These are phyloP conservation scores for Myzus persicae DNA, from an alignment of 1,140 invertebrate genomes.

Conservation along the genomic window DNA sequence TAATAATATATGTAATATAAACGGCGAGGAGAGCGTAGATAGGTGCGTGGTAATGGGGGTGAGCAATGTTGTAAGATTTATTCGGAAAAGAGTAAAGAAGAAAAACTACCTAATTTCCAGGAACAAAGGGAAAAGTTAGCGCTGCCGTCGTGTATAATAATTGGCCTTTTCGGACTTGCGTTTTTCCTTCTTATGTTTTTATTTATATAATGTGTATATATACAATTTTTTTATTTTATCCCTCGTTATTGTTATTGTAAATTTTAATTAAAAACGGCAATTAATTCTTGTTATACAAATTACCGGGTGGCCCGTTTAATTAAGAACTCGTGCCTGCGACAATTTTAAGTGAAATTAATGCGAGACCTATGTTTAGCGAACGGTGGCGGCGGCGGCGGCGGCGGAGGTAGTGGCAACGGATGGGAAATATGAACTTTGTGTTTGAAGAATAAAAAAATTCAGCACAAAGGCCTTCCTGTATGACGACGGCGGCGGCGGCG, in stretches of 20 bases:
- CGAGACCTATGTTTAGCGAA: conserved; percentile 40
- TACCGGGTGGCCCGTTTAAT: conserved; percentile 57
- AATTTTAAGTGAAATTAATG: conserved; percentile 59
- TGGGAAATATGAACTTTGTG: conserved; percentile 37
- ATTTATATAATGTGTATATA: neutral
- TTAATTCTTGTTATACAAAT: conserved; percentile 58
- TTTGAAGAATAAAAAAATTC: conserved; percentile 20
- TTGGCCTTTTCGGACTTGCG: conserved; percentile 49
- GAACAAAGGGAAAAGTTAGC: conserved; percentile 41
- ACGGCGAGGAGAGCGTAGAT: neutral
- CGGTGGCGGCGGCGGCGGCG: neutral
- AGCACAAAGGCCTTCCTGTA: neutral
- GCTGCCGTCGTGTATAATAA: conserved; percentile 28
- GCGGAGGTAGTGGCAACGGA: neutral
- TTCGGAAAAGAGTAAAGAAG: conserved; percentile 30
- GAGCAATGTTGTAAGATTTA: conserved; percentile 2
- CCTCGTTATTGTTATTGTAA: conserved; percentile 55
- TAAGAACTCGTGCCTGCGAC: conserved; percentile 55
- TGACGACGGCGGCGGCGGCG: neutral
- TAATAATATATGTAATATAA: conserved; percentile 3
- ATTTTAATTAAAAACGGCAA: conserved; percentile 58
- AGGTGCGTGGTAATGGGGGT: neutral
- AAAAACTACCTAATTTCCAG: conserved; percentile 38
- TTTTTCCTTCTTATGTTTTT: neutral
- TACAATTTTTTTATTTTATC: neutral